Conservation (phyloP, 2,888 invertebrate genomes). For the Orgyia antiqua region DNA sequence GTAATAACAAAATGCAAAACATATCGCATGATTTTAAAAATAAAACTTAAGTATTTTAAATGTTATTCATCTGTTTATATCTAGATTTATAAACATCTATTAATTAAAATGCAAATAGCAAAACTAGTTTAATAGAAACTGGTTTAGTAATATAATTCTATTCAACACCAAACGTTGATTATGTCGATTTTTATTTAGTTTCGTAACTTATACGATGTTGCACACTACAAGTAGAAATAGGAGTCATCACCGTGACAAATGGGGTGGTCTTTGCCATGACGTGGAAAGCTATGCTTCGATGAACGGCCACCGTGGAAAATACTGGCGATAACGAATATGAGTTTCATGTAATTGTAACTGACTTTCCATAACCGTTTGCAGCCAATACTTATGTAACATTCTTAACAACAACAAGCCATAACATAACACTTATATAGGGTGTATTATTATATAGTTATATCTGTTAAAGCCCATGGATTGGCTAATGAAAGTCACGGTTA, state of each 20-base stretch:
- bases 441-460: too few species aligned
- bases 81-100: neutral
- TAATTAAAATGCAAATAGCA: constrained; percentile 12
- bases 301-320: constrained; percentile 51
- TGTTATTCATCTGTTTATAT: neutral
- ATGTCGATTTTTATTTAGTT: constrained; percentile 19
- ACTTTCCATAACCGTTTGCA: constrained; percentile 28
- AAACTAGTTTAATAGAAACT: constrained; percentile 9
- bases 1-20: too few species aligned
- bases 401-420: too few species aligned
- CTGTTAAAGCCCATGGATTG: too few species aligned
- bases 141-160: constrained; percentile 7
- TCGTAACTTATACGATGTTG: constrained; percentile 15
- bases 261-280: constrained; percentile 70
- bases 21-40: too few species aligned
- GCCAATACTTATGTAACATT: neutral
- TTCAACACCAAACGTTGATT: constrained; percentile 8
- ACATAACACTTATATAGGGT: too few species aligned
- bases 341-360: constrained; percentile 35
- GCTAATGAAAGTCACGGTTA: too few species aligned
- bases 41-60: too few species aligned
- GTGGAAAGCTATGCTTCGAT: constrained; percentile 61
- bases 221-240: constrained; percentile 12
- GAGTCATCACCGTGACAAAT: constrained; percentile 67
- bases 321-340: constrained; percentile 41